Evolutionary conservation across 2,888 invertebrate genomes (phyloP).

Genomic region (Branchinecta sandiegonensis): DNA sequence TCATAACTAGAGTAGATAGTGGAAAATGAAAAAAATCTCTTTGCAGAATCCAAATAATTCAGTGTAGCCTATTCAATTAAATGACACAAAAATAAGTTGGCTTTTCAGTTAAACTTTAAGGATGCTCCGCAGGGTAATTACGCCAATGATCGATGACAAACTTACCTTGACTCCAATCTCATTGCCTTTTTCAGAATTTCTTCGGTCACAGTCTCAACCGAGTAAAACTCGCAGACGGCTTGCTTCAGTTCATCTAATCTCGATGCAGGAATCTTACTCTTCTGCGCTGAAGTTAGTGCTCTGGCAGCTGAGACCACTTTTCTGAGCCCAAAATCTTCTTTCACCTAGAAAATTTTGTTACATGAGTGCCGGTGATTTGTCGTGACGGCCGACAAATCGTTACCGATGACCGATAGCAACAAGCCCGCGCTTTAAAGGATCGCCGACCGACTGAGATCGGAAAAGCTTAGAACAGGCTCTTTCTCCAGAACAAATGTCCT

Average conservation of each 20-base stretch:
- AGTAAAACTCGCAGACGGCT: slow-evolving; percentile 41
- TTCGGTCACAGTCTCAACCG: slow-evolving; percentile 36
- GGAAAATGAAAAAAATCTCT: too few species aligned
- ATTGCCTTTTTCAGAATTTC: slow-evolving; percentile 41
- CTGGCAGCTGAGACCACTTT: slow-evolving; percentile 34
- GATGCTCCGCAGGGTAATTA: background rate
- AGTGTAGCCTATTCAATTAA: too few species aligned
- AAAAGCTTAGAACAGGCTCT: too few species aligned
- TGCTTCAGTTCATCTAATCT: slow-evolving; percentile 40
- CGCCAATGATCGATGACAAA: slow-evolving; percentile 26
- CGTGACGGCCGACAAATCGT: slow-evolving; percentile 24
- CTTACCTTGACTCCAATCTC: slow-evolving; percentile 39
- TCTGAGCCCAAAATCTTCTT: slow-evolving; percentile 30
- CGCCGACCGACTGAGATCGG: background rate
- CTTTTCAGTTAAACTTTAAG: too few species aligned
- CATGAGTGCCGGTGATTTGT: slow-evolving; percentile 25
- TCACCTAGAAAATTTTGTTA: slow-evolving; percentile 24
- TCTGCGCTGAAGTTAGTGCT: slow-evolving; percentile 23
- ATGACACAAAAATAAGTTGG: too few species aligned
- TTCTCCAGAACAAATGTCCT: too few species aligned
- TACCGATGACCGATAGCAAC: slow-evolving; percentile 2
- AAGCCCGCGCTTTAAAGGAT: slow-evolving; percentile 18
- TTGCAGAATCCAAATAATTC: too few species aligned
- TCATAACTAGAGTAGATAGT: too few species aligned
- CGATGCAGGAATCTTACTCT: slow-evolving; percentile 40